These are phyloP conservation scores for Charina bottae DNA, from an alignment of 2,113 vertebrate genomes.

Conservation along the genomic window DNA sequence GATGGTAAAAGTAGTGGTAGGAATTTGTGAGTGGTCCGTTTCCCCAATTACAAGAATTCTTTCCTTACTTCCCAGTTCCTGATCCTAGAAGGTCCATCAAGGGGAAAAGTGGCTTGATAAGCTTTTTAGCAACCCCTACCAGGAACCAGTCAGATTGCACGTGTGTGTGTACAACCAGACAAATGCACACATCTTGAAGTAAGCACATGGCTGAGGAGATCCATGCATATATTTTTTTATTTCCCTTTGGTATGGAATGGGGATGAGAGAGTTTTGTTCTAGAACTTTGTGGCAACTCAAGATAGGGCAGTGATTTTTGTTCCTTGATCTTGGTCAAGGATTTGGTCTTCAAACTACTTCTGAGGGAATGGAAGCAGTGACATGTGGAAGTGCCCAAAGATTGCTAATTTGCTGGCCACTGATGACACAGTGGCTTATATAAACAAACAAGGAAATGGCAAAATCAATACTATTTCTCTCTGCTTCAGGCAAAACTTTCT, in stretches of 20 bases:
- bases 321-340: not conserved
- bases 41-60: not conserved
- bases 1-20: not conserved
- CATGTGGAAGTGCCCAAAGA: not conserved
- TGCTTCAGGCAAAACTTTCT: not conserved
- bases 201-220: not conserved
- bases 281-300: not conserved
- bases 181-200: not conserved
- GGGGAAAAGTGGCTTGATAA: not conserved
- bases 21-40: not conserved
- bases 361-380: not conserved
- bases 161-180: not conserved
- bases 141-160: not conserved
- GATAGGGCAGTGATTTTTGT: not conserved
- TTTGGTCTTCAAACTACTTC: not conserved
- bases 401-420: not conserved
- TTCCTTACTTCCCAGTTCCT: not conserved
- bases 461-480: not conserved
- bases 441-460: not conserved
- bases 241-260: not conserved
- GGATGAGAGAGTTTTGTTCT: not conserved
- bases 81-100: not conserved
- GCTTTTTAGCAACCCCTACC: not conserved
- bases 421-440: not conserved
- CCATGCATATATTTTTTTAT: fast-evolving